Percentiles rank a stretch among this genome's conserved stretches.
phyloP scores from a whole-genome alignment of 2,888 invertebrate species.

The Morinoia aosen region DNA sequence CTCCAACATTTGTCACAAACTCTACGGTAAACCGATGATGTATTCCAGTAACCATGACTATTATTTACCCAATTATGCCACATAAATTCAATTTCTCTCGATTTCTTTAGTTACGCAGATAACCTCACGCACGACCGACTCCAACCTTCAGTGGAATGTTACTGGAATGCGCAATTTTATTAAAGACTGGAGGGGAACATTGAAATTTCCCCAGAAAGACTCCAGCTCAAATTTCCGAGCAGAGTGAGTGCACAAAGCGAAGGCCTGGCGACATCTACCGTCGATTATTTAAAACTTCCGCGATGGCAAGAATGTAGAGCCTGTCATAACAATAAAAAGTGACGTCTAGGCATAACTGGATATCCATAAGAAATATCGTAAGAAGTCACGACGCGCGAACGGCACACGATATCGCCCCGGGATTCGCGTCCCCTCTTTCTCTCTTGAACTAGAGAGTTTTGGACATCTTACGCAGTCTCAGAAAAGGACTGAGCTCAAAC shows the following conservation, averaged over 20 bases:
- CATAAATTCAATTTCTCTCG: not conserved
- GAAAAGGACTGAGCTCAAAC: not conserved
- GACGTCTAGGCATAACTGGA: constrained; percentile 30
- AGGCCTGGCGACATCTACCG: not conserved
- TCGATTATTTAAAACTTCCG: constrained; percentile 34
- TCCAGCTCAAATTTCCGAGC: not conserved
- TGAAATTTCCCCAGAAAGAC: not conserved
- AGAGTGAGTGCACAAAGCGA: not conserved
- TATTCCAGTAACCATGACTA: not conserved
- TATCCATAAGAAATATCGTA: constrained; percentile 46
- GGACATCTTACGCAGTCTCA: not conserved
- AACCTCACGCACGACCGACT: not conserved
- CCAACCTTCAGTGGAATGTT: not conserved
- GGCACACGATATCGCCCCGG: not conserved
- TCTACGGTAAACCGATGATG: not conserved
- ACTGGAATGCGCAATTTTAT: not conserved
- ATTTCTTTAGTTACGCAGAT: not conserved
- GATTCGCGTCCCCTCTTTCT: not conserved
- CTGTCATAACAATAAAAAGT: constrained; percentile 49
- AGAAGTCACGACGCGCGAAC: constrained; percentile 46
- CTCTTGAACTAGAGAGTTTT: constrained; percentile 4
- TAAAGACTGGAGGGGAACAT: not conserved
- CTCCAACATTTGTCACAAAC: not conserved
- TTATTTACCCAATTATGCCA: not conserved
- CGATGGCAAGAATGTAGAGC: constrained; percentile 32